Evolutionary conservation across 2,888 invertebrate species (phyloP), one percentile per base, ranked within the genome.

Genomic region (Rutpela maculata): DNA sequence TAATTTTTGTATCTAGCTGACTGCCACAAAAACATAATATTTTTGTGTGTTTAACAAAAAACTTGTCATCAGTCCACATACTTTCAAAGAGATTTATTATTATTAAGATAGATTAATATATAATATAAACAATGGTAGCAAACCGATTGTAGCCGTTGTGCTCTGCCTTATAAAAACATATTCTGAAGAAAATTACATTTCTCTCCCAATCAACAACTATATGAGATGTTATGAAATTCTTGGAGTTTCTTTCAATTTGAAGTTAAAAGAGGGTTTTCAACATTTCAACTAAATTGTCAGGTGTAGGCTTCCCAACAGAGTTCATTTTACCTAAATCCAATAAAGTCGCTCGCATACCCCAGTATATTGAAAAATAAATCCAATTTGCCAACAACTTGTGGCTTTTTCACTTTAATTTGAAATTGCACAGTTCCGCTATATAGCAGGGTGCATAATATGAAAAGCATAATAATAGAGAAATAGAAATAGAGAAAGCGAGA

Each of bases 331-430:
- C 75, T 71, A 79, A 83, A 83, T 83, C 81, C 80, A 83, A 83
- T 83, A 82, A 80, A 76, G 68, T 76, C 65, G 70, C 77, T 76
- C 74, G 75, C 74, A 79, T 82, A 73, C 78, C 74, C 78, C 60
- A 69, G 76, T 80, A 81, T 83, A 83, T 82, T 82, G 81, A 79
- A 82, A 79, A 82, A 80, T 81, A 83, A 84, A 80, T 81, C 76
- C 78, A 82, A 79, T 82, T 82, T 80, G 67, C 76, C 62, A 68
- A 74, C 77, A 75, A 79, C 76, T 80, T 82, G 79, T 80, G 82
- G 81, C 81, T 82, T 82, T 81, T 80, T 77, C 79, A 78, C 76
- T 81, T 78, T 72, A 81, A 79, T 81, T 81, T 79, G 77, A 80
- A 77, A 82, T 82, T 80, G 77, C 74, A 60, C 69, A 31, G 71